Evolutionary conservation across 2,113 vertebrate species (phyloP), one percentile per base, ranked within the genome.

Genomic region (Alectura lathami): DNA sequence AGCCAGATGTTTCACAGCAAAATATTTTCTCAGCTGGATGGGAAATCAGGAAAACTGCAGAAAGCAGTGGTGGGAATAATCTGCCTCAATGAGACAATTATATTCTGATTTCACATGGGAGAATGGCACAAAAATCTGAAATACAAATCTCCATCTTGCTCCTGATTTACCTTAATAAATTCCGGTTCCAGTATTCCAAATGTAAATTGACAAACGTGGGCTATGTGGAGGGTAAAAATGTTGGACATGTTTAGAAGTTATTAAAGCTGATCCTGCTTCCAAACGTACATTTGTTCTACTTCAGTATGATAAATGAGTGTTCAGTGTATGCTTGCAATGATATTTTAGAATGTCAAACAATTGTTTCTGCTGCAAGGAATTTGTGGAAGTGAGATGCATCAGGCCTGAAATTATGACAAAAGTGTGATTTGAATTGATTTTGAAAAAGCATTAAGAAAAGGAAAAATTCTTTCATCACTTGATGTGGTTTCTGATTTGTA

Each of bases 11-110:
- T 97, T 91, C 70, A 86, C 63, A 97, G 93, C 29, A 91, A 98
- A 98, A 97, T 98, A 97, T 98, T 98, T 98, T 98, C 95, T 98
- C 98, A 98, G 98, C 98, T 98, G 98, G 97, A 88, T 96, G 67
- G 86, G 95, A 97, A 95, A 95, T 75, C 59, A 90, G 42, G 77
- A 83, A 94, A 96, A 95, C 70, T 96, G 36, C 53, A 96, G 86
- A 96, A 94, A 97, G 86, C 69, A 89, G 81, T 89, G 86, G 76
- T 98, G 97, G 93, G 95, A 98, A 97, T 97, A 96, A 94, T 96
- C 94, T 89, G 53, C 77, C 89, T 96, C 93, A 96, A 89, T 87
- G 85, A 97, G 73, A 95, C 72, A 94, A 66, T 97, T 96, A 81
- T 91, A 96, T 96, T 97, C 86, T 95, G 74, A 92, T 97, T 97